Evolutionary conservation across 1,140 invertebrate genomes (phyloP), one percentile per base, ranked within the genome.

Genomic region (Drosophila truncata): DNA sequence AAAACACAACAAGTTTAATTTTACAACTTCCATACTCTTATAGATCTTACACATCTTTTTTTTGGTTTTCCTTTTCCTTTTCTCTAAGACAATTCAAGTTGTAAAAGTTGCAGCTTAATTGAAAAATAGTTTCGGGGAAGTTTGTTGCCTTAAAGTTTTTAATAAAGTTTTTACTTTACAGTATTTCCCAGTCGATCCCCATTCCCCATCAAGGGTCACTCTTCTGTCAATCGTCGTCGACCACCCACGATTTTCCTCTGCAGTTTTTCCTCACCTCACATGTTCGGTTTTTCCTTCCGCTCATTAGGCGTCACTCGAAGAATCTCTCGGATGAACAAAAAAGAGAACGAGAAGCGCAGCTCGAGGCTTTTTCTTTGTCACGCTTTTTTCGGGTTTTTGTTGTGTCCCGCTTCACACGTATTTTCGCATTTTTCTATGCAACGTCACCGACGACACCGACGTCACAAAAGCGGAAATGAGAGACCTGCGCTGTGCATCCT

Each of bases 371-470:
- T 69, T 11, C 25, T 59, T 39, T 76, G 42, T 69, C 42, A 46
- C 18, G 47, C 23, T 59, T 46, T 59, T 47, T 79, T 57, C 7
- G 44, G 14, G 11, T 41, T 74, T 59, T 58, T 65, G 42, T 77
- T 63, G 46, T 64, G 57, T 55, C 20, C 46, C 69, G 63, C 55
- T 82, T 66, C 20, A 75, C 72, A 91, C 82, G 71, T 83, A 80
- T 37, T 71, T 91, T 91, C 87, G 82, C 87, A 86, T 90, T 90
- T 74, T 85, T 86, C 66, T 46, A 65, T 74, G 81, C 78, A 78
- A 88, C 84, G 84, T 88, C 84, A 88, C 80, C 55, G 59, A 72
- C 69, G 65, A 75, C 80, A 86, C 83, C 73, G 73, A 81, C 84
- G 84, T 88, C 85, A 88, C 65, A 54, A 25, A 50, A 41, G 16